phyloP scores from a whole-genome alignment of 2,113 vertebrate genomes.

The Onychorhynchus coronatus region DNA sequence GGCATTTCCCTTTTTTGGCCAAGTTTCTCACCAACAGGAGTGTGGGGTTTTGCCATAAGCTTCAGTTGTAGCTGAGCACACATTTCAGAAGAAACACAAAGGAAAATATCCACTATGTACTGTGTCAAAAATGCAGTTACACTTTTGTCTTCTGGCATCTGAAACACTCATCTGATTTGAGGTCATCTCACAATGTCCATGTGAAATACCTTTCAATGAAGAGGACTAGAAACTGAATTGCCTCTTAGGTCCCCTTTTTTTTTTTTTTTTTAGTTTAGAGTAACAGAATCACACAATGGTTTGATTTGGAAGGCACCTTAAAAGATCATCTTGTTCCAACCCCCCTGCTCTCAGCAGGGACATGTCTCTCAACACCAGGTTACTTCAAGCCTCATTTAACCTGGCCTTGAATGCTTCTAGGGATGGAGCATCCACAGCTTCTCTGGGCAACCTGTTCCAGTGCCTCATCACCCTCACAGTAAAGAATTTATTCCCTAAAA shows the following conservation, averaged over 20 bases:
- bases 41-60: not conserved
- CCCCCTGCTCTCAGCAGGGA: not conserved
- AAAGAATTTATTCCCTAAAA: not conserved
- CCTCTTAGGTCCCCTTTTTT: not conserved
- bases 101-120: not conserved
- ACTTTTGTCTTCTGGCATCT: not conserved
- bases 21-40: not conserved
- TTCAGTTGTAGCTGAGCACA: not conserved
- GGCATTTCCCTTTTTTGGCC: not conserved
- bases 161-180: not conserved
- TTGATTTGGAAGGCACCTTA: not conserved
- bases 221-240: not conserved
- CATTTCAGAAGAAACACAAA: not conserved
- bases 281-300: not conserved
- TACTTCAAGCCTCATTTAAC: not conserved
- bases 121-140: not conserved
- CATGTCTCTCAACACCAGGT: too few relatives aligned
- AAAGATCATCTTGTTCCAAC: not conserved
- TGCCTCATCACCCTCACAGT: not conserved
- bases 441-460: not conserved
- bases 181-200: not conserved
- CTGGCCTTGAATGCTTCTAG: not conserved
- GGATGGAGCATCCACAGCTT: not conserved
- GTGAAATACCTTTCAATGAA: not conserved
- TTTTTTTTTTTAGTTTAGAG: not conserved